Conservation (phyloP, 2,797 vertebrate species). For the Gymnodraco acuticeps region DNA sequence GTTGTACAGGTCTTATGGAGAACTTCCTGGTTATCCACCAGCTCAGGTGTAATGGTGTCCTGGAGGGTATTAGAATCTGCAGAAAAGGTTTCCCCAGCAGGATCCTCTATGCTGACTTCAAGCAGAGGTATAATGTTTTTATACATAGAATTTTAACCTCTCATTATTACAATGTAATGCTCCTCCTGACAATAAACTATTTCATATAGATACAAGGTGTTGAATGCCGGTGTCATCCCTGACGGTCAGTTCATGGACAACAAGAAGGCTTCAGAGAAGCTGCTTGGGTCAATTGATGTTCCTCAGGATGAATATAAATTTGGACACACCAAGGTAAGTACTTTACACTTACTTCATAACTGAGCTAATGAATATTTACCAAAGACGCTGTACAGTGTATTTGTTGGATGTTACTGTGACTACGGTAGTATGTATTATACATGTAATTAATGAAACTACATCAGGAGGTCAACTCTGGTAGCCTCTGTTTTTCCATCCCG, state of each 20-base stretch:
- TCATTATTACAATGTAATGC: background rate
- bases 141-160: background rate
- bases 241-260: constrained; percentile 93
- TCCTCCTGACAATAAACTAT: background rate
- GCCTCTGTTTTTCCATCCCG: too few relatives aligned
- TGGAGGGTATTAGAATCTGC: constrained; percentile 75
- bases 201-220: constrained; percentile 65
- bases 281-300: constrained; percentile 90
- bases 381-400: too few relatives aligned
- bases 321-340: constrained; percentile 89
- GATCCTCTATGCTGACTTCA: constrained; percentile 88
- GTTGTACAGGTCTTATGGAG: too few relatives aligned
- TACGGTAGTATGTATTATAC: too few relatives aligned
- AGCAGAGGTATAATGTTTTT: constrained; percentile 81
- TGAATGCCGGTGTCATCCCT: constrained; percentile 92
- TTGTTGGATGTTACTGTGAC: too few relatives aligned
- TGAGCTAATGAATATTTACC: too few relatives aligned
- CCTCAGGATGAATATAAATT: constrained; percentile 90
- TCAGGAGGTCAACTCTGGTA: too few relatives aligned
- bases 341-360: too few relatives aligned
- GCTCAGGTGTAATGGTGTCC: too few relatives aligned
- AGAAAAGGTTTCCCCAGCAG: constrained; percentile 91
- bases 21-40: too few relatives aligned
- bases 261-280: constrained; percentile 92
- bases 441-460: too few relatives aligned